A percentile compares a stretch with the other conserved stretches of the same genome.
phyloP scores from a whole-genome alignment of 2,888 invertebrate species.

The Coleophora flavipennella region DNA sequence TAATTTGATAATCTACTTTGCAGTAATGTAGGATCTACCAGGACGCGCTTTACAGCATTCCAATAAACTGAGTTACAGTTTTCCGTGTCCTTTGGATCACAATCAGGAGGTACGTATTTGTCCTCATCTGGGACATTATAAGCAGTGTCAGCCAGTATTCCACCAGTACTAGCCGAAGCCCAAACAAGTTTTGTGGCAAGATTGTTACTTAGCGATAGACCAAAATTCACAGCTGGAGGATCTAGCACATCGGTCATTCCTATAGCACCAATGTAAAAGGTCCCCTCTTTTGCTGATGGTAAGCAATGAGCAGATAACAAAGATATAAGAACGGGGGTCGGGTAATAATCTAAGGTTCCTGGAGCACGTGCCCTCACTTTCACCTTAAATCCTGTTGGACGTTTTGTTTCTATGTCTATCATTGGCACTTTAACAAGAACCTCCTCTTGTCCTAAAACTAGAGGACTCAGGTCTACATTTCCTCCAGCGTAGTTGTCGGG shows the following conservation, averaged over 20 bases:
- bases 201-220: slow-evolving; percentile 37
- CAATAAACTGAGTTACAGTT: slow-evolving; percentile 45
- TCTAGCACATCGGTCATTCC: slow-evolving; percentile 36
- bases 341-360: slow-evolving; percentile 12
- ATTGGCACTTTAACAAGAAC: slow-evolving; percentile 31
- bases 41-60: slow-evolving; percentile 52
- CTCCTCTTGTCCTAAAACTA: slow-evolving; percentile 45
- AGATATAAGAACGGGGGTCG: slow-evolving; percentile 40
- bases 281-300: slow-evolving; percentile 45
- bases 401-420: slow-evolving; percentile 31
- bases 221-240: slow-evolving; percentile 35
- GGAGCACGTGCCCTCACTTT: slow-evolving; percentile 26
- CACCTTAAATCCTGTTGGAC: slow-evolving; percentile 28
- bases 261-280: slow-evolving; percentile 44
- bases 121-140: slow-evolving; percentile 38
- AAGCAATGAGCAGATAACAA: slow-evolving; percentile 55
- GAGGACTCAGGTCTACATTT: slow-evolving; percentile 48
- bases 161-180: slow-evolving; percentile 39
- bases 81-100: slow-evolving; percentile 20
- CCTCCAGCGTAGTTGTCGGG: slow-evolving; percentile 50
- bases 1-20: slow-evolving; percentile 29
- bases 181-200: slow-evolving; percentile 42
- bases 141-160: slow-evolving; percentile 36
- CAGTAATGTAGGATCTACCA: slow-evolving; percentile 38
- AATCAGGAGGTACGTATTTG: slow-evolving; percentile 37